These are phyloP conservation scores for Heliconius sara DNA, from an alignment of 2,888 invertebrate species.

Conservation along the genomic window DNA sequence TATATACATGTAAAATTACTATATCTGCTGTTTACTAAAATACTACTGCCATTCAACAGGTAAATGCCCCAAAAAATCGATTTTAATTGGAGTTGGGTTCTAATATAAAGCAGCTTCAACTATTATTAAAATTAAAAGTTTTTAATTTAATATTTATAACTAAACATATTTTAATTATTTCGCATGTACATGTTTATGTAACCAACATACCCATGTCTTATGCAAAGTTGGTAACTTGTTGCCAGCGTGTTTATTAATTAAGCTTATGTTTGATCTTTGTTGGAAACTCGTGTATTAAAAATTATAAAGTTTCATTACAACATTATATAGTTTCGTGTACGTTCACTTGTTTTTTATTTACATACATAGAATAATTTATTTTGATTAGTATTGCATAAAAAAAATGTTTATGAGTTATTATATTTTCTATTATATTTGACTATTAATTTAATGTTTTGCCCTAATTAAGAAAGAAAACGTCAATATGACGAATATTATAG, in stretches of 20 bases:
- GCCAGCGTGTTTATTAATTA: conserved; percentile 15
- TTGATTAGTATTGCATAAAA: background rate
- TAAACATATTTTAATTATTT: background rate
- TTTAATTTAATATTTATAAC: too few relatives aligned
- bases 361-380: background rate
- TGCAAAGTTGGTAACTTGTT: conserved; percentile 18
- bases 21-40: too few relatives aligned
- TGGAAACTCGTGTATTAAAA: conserved; percentile 15
- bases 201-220: background rate
- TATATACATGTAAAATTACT: too few relatives aligned
- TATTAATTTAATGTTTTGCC: background rate
- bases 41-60: too few relatives aligned
- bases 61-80: too few relatives aligned
- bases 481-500: too few relatives aligned
- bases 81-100: too few relatives aligned
- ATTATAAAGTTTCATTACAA: background rate
- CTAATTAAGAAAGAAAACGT: too few relatives aligned
- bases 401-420: background rate
- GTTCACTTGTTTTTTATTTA: background rate
- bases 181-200: background rate
- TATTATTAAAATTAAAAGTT: too few relatives aligned
- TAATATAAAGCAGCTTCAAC: too few relatives aligned
- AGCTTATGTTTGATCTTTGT: conserved; percentile 20
- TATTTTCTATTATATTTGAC: background rate
- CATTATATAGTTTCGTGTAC: background rate